Conservation (phyloP, 2,113 vertebrate species). For the Cyphomyrus plagiostoma region DNA sequence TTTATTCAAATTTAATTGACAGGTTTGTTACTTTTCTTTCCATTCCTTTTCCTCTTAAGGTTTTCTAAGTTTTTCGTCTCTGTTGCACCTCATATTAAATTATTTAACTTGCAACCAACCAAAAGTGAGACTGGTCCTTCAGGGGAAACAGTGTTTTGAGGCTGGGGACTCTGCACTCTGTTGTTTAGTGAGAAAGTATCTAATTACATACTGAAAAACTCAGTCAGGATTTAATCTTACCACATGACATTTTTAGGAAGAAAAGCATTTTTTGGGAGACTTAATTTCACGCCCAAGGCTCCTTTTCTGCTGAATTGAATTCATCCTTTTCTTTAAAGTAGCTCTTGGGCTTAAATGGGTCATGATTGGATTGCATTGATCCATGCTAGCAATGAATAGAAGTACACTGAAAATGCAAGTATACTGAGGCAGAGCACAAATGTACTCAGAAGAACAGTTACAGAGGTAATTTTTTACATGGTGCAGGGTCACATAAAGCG, state of each 20-base stretch:
- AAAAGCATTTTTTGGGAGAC: conserved; percentile 14
- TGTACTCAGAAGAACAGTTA: conserved; percentile 15
- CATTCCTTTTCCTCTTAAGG: neutral
- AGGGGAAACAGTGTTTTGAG: neutral
- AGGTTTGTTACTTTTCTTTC: neutral
- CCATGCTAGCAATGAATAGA: neutral
- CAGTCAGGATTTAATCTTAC: conserved; percentile 8
- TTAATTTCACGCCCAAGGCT: conserved; percentile 14
- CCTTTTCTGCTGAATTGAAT: neutral
- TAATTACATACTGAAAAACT: conserved; percentile 8
- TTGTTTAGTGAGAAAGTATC: conserved; percentile 16
- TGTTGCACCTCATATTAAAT: neutral
- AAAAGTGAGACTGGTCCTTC: neutral
- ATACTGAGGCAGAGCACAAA: neutral
- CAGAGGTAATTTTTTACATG: conserved; percentile 12
- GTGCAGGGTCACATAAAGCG: neutral
- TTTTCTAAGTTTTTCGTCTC: neutral
- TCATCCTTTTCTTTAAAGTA: conserved; percentile 6
- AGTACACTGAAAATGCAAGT: neutral
- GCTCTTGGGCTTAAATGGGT: conserved; percentile 8
- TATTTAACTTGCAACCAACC: neutral
- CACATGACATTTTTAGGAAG: neutral
- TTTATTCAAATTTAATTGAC: conserved; percentile 8
- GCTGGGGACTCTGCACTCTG: neutral
- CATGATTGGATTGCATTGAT: conserved; percentile 15